Evolutionary conservation across 2,888 invertebrate species (phyloP).

Genomic region (Mesorhabditis sp.): DNA sequence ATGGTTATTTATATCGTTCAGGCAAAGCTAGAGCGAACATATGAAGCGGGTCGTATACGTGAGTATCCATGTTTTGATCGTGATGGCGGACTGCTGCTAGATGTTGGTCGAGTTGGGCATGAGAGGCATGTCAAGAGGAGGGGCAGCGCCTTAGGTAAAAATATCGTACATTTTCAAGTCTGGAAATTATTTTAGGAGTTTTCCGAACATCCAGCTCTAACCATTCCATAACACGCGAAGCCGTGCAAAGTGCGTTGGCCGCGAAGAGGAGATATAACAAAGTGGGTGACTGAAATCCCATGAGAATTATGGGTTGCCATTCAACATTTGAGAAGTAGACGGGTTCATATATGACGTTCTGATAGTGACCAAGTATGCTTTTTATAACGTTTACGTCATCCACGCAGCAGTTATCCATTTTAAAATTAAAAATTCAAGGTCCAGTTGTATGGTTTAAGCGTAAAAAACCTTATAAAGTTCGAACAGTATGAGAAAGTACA

Average conservation of each 20-base stretch:
- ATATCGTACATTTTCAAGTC: neutral
- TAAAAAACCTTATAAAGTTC: too few species aligned
- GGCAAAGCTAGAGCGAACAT: slow-evolving; percentile 48
- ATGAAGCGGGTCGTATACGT: slow-evolving; percentile 35
- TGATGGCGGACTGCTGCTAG: neutral
- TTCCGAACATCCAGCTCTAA: slow-evolving; percentile 30
- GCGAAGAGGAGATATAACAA: slow-evolving; percentile 28
- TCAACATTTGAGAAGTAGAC: too few species aligned
- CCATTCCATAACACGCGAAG: slow-evolving; percentile 27
- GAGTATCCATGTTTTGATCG: slow-evolving; percentile 8
- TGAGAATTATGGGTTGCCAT: too few species aligned
- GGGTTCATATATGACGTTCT: too few species aligned
- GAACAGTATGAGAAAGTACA: too few species aligned
- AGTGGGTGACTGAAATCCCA: neutral
- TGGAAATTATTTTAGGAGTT: slow-evolving; percentile 18
- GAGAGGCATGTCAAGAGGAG: slow-evolving; percentile 12
- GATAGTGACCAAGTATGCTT: too few species aligned
- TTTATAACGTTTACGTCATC: too few species aligned
- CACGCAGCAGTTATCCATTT: too few species aligned
- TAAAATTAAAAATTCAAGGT: too few species aligned
- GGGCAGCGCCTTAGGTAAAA: slow-evolving; percentile 25
- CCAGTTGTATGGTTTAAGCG: too few species aligned
- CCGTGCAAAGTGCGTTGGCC: slow-evolving; percentile 28
- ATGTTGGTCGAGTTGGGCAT: slow-evolving; percentile 9
- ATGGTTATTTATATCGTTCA: slow-evolving; percentile 9